Base-by-base conservation (phyloP, 2,797 vertebrate genomes). In the Gadopsis marmoratus region DNA sequence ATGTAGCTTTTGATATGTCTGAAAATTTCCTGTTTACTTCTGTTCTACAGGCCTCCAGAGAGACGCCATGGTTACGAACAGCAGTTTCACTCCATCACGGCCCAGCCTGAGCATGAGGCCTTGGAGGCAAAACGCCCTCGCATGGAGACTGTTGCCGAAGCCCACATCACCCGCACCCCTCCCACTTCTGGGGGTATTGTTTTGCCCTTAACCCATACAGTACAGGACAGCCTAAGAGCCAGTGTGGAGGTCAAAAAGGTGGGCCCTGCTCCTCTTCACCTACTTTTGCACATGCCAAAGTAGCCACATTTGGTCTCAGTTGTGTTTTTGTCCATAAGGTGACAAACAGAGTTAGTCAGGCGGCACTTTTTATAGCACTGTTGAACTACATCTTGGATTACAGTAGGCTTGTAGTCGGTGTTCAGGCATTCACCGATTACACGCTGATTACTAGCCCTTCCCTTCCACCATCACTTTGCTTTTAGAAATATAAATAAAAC, bases 31-130 rank as follows among this genome's bases (percentile, higher is more conserved):
- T 79, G 62, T 86, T 83, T 76, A 59, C 69, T 67, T 82, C 26
- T 74, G 47, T 70, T 63, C 54, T 10, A 37, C 87, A 99, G 98
- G 95, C 98, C 98, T 89, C 97, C 98, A 65, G 98, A 99, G 94
- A 97, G 97, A 92, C 96, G 97, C 83, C 96, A 97, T 91, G 97
- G 95, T 79, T 99, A 99, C 85, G 98, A 99, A 31, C 97, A 97
- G 84, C 95, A 96, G 88, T 99, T 97, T 88, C 97, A 97, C 89
- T 93, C 96, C 41, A 83, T 97, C 76, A 87, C 95, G 12, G 87
- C 95, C 63, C 96, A 97, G 76, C 63, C 93, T 21, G 98, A 99
- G 60, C 97, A 98, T 66, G 98, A 99, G 56, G 92, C 92, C 39
- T 78, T 97, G 95, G 98, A 99, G 48, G 86, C 96, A 5, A 99